Base-by-base conservation (phyloP, 2,113 vertebrate genomes). In the Camelus dromedarius region DNA sequence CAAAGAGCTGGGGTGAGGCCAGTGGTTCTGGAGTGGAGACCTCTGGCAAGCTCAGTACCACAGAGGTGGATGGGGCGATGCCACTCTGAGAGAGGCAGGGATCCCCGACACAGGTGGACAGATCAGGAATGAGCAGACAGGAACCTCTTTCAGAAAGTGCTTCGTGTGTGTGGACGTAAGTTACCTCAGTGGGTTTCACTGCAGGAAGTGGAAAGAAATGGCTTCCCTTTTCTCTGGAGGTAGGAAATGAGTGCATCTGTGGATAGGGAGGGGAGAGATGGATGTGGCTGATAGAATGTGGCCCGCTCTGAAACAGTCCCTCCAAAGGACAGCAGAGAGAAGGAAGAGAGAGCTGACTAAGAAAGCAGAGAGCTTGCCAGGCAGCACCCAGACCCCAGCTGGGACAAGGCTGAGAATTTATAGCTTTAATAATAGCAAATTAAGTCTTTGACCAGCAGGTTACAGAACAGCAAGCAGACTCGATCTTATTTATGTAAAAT, bases 351-450 rank as follows among this genome's bases (percentile, higher is more conserved):
- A 79, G 28, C 54, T 79, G 88, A 80, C 42, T 46, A 79, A 62
- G 66, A 66, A 75, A 73, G 77, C 28, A 77, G 58, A 76, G 19
- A 62, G 16, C 58, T 18, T 26, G 2, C 64, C 50, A 9, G 35
- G 46, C 3, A 79, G n/a, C 66, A 64, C 26, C 32, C 35, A 64
- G 7, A 72, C 83, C 28, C 12, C 81, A 83, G 50, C 64, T 69
- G 42, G 18, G 50, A 75, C 38, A 28, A 94, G 28, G 32, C 60
- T 66, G 10, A 26, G 13, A 77, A 94, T 93, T 86, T 94, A 96
- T 67, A 92, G 48, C 72, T 86, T 93, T 86, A 95, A 87, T 95
- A 94, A 93, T 1, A 89, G 35, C 62, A 96, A 89, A 86, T 72
- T 52, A 89, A 72, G 52, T 28, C 54, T 70, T 81, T 73, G 28